phyloP scores from a whole-genome alignment of 2,888 invertebrate genomes.

The Cerastis leucographa region DNA sequence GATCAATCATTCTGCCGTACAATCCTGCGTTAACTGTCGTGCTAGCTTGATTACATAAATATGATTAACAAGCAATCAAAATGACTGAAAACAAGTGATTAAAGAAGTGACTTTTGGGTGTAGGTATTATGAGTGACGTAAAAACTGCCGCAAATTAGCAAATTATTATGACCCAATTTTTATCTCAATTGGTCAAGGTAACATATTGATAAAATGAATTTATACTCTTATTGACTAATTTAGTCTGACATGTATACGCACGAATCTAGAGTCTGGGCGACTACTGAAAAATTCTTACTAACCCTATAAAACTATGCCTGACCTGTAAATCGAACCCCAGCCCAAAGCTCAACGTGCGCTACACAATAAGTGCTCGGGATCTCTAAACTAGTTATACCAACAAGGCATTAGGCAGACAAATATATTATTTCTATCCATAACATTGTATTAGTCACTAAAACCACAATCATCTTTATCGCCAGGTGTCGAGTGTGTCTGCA shows the following conservation, averaged over 20 bases:
- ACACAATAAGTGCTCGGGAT: not conserved
- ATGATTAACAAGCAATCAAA: not conserved
- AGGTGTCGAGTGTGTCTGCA: not conserved
- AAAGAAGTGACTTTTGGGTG: not conserved
- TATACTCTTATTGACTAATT: not conserved
- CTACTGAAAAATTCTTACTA: too few relatives aligned
- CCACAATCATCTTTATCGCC: not conserved
- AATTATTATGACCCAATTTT: not conserved
- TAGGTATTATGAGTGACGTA: not conserved
- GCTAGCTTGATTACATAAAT: not conserved
- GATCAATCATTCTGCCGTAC: not conserved
- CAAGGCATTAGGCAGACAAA: not conserved
- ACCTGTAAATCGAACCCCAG: not conserved
- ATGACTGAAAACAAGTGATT: slow-evolving; percentile 3
- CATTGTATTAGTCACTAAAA: slow-evolving; percentile 3
- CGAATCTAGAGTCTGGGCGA: not conserved
- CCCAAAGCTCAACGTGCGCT: not conserved
- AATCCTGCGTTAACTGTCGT: not conserved
- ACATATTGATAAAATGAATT: not conserved
- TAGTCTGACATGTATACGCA: not conserved
- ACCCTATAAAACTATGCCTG: not conserved
- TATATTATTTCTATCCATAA: not conserved
- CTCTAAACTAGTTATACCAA: not conserved
- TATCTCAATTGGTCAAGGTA: slow-evolving; percentile 20
- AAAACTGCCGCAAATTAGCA: slow-evolving; percentile 1